These are phyloP conservation scores for Hirtodrosophila histrioides DNA, from an alignment of 2,888 invertebrate species.

Conservation along the genomic window DNA sequence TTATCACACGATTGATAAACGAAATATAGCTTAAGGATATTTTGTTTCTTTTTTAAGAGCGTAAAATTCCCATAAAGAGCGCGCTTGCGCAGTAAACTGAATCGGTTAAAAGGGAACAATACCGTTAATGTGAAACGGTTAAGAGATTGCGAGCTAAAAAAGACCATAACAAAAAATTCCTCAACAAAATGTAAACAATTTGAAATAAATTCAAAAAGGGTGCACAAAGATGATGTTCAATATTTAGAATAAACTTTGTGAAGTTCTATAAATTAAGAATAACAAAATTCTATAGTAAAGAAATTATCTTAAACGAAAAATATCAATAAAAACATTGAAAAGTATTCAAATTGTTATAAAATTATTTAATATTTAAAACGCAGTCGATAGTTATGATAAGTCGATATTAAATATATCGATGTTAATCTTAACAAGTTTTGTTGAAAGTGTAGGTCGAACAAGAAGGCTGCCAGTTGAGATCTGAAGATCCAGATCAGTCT, in stretches of 20 bases:
- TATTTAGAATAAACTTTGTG: not conserved
- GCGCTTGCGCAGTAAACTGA: conserved; percentile 33
- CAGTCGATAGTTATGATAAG: no score
- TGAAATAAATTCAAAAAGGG: not conserved
- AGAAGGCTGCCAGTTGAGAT: no score
- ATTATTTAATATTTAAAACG: no score
- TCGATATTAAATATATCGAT: no score
- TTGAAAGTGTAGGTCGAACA: no score
- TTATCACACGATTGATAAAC: not conserved
- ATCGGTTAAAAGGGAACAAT: conserved; percentile 56
- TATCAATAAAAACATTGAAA: no score
- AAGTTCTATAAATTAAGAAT: no score
- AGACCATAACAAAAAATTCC: conserved; percentile 52
- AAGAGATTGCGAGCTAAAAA: conserved; percentile 44
- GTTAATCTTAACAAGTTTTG: no score
- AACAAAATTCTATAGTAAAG: no score
- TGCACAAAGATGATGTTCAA: not conserved
- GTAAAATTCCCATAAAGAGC: conserved; percentile 42
- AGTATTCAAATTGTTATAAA: no score
- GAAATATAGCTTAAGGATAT: conserved; percentile 11
- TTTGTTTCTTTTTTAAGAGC: conserved; percentile 34
- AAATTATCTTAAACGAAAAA: no score
- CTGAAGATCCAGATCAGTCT: no score
- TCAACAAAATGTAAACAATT: conserved; percentile 59
- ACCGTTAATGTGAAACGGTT: conserved; percentile 46